Evolutionary conservation across 2,797 vertebrate species (phyloP).

Genomic region (Muscicapa comitata): DNA sequence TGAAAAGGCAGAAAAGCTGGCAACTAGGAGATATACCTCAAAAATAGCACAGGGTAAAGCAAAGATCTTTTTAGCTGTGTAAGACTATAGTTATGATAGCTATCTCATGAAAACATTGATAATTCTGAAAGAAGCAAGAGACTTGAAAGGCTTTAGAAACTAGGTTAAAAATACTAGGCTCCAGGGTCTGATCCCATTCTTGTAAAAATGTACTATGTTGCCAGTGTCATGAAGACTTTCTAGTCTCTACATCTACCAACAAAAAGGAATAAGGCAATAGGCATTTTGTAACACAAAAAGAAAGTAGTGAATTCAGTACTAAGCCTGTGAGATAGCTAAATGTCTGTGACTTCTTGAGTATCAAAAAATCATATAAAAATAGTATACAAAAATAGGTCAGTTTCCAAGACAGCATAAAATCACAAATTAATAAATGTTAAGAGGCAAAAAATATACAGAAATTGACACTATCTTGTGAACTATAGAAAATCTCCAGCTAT

Average conservation of each 20-base stretch:
- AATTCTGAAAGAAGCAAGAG: background rate
- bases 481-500: background rate
- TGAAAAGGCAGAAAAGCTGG: background rate
- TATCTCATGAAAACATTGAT: background rate
- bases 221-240: background rate
- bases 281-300: background rate
- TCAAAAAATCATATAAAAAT: background rate
- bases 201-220: background rate
- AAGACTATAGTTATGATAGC: background rate
- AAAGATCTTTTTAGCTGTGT: background rate
- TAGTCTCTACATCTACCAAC: background rate
- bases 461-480: background rate
- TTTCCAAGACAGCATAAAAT: background rate
- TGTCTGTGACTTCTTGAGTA: background rate
- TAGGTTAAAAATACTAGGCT: background rate
- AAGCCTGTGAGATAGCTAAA: background rate
- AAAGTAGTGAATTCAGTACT: background rate
- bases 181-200: background rate
- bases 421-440: background rate
- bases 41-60: background rate
- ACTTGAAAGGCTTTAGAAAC: background rate
- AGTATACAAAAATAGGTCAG: background rate
- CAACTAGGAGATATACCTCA: background rate
- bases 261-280: background rate
- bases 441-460: background rate